These are phyloP conservation scores for Eriocheir sinensis DNA, from an alignment of 1,140 invertebrate genomes.

Conservation along the genomic window DNA sequence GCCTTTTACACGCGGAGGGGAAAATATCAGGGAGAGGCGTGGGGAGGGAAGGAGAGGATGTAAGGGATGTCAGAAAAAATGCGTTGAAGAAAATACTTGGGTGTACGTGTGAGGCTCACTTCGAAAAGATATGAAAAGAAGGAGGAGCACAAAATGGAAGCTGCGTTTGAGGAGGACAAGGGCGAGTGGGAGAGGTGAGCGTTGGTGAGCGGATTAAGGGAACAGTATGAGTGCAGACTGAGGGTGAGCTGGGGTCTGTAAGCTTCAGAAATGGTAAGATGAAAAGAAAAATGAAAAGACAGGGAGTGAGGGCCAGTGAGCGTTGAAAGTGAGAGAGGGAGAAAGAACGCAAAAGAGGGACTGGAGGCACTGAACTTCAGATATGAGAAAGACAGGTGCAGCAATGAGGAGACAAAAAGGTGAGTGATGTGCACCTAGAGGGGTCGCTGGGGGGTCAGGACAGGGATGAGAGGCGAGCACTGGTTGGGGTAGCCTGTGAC, in stretches of 20 bases:
- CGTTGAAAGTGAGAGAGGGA: not conserved
- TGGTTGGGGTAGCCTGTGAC: not conserved
- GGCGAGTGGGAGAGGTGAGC: not conserved
- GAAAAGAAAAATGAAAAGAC: not conserved
- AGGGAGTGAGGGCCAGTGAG: not conserved
- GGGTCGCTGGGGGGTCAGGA: not conserved
- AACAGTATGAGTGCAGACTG: not conserved
- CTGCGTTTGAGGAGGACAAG: too few relatives aligned
- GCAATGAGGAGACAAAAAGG: not conserved
- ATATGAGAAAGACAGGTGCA: not conserved
- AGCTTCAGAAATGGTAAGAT: not conserved
- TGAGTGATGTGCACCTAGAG: not conserved
- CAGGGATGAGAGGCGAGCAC: not conserved
- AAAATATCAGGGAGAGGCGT: not conserved
- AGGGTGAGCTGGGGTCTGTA: not conserved
- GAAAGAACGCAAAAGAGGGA: not conserved
- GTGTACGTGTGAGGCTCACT: not conserved
- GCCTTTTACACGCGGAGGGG: not conserved
- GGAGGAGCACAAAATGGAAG: not conserved
- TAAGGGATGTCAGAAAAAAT: not conserved
- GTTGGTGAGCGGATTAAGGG: not conserved
- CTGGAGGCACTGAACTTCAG: not conserved
- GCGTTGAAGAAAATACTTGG: not conserved
- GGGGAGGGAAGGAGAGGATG: not conserved
- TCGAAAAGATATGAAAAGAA: not conserved